Percentiles rank a stretch among this genome's conserved stretches.
Evolutionary conservation across 2,113 vertebrate genomes (phyloP).

Genomic region (Chauna torquata): DNA sequence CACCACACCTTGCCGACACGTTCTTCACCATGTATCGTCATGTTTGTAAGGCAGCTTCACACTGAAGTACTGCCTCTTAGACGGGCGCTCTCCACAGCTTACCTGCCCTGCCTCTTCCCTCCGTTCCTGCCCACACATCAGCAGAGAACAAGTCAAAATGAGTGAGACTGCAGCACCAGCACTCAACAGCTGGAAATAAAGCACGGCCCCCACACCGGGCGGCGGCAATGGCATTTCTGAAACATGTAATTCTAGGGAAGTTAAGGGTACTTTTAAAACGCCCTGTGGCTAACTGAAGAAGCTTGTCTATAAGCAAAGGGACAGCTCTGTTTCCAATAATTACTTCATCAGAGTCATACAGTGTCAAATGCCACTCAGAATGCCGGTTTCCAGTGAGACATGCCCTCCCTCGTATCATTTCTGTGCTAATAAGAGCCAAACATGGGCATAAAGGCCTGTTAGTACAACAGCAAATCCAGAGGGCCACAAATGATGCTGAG

Average conservation of each 20-base stretch:
- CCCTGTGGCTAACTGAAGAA: background rate
- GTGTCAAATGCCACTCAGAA: background rate
- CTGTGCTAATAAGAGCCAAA: background rate
- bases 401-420: background rate
- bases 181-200: background rate
- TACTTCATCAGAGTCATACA: background rate
- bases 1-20: background rate
- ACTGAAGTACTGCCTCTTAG: background rate
- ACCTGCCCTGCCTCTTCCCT: background rate
- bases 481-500: background rate
- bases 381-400: background rate
- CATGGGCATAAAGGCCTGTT: background rate
- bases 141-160: background rate
- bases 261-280: background rate
- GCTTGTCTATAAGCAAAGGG: background rate
- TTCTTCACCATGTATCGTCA: background rate
- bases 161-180: background rate
- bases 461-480: background rate
- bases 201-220: background rate
- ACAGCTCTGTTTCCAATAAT: background rate
- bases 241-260: background rate
- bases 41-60: background rate
- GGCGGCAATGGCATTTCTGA: background rate
- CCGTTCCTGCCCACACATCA: background rate
- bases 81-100: background rate